phyloP scores from a whole-genome alignment of 2,888 invertebrate genomes.

The Mallateleia sp. region DNA sequence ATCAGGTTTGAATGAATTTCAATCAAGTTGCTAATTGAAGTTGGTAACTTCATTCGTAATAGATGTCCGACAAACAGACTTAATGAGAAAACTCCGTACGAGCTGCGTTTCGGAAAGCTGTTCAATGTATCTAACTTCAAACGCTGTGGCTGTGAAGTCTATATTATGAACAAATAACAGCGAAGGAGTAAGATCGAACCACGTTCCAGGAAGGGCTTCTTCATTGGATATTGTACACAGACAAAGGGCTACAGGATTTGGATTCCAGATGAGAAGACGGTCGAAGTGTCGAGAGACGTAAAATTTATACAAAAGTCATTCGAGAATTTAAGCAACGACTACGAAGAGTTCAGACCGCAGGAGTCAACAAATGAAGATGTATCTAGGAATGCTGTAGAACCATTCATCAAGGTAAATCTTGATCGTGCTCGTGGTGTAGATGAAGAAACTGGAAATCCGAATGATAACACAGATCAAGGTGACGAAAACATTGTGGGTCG shows the following conservation, averaged over 20 bases:
- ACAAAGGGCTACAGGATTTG: constrained; percentile 37
- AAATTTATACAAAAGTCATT: no score
- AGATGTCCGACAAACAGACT: background rate
- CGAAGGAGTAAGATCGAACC: constrained; percentile 24
- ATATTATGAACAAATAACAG: constrained; percentile 20
- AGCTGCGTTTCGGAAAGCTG: background rate
- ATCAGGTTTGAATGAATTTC: no score
- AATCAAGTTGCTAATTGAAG: no score
- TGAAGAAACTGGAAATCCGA: no score
- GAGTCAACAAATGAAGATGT: no score
- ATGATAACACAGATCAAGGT: no score
- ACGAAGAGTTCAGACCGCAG: no score
- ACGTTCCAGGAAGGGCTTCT: constrained; percentile 19
- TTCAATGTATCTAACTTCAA: constrained; percentile 14
- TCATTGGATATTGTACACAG: constrained; percentile 31
- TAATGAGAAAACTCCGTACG: constrained; percentile 6
- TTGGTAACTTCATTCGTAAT: constrained; percentile 16
- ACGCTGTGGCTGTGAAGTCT: constrained; percentile 10
- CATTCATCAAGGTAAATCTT: no score
- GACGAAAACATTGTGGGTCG: background rate
- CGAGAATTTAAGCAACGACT: no score
- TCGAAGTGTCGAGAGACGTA: constrained; percentile 29
- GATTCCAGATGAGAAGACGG: constrained; percentile 11
- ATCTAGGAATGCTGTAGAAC: no score
- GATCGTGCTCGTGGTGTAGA: no score